Percentiles rank a stretch among this genome's conserved stretches.
These are phyloP conservation scores for Hyperoodon ampullatus DNA, from an alignment of 2,113 vertebrate genomes.

Conservation along the genomic window DNA sequence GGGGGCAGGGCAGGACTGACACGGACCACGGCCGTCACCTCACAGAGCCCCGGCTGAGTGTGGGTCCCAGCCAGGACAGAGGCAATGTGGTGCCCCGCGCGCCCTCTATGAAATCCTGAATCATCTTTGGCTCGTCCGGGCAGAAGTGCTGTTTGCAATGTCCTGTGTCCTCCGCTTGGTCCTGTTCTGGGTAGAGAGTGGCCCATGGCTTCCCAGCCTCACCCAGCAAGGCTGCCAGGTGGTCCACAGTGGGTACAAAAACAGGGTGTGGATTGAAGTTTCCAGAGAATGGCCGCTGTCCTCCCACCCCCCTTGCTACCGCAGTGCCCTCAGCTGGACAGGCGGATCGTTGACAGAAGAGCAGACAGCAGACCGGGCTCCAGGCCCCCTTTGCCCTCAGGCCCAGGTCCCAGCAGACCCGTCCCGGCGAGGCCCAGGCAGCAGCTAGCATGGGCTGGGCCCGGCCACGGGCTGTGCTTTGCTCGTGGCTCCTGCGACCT, in stretches of 20 bases:
- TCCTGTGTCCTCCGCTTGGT: background rate
- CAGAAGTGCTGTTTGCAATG: background rate
- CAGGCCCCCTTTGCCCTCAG: background rate
- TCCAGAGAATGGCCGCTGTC: background rate
- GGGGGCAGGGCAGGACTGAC: background rate
- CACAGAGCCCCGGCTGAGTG: fast-evolving
- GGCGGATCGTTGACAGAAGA: no score
- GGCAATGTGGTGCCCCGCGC: fast-evolving
- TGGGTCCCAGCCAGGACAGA: background rate
- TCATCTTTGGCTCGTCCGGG: fast-evolving
- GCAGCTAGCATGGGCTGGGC: background rate
- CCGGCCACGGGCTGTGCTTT: background rate
- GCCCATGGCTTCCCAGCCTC: background rate
- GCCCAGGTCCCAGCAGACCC: background rate
- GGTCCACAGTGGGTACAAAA: no score
- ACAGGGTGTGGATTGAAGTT: background rate
- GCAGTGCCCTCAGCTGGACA: background rate
- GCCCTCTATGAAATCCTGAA: fast-evolving
- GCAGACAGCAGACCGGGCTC: background rate
- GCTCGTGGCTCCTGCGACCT: background rate
- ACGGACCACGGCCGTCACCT: fast-evolving
- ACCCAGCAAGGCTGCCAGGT: background rate
- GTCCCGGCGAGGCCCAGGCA: background rate
- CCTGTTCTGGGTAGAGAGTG: no score
- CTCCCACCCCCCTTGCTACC: background rate